Evolutionary conservation across 23 tunicate species (phyloP).

Genomic region (Styela clava): DNA sequence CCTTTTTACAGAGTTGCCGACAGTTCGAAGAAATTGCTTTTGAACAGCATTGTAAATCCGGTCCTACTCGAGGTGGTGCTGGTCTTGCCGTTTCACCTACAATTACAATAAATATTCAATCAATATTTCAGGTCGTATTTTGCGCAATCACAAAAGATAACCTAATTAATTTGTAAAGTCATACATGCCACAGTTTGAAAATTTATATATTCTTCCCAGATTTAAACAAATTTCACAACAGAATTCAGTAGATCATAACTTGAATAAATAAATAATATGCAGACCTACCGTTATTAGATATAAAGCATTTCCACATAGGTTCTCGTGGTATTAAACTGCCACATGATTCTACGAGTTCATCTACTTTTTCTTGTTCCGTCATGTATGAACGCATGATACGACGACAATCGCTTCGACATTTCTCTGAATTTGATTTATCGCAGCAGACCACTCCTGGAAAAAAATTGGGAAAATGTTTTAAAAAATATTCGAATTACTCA

Average conservation of each 20-base stretch:
- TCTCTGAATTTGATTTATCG: conserved; percentile 25
- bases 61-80: conserved; percentile 14
- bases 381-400: conserved; percentile 34
- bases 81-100: conserved; percentile 4
- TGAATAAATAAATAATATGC: too few species aligned
- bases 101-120: too few species aligned
- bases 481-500: not conserved
- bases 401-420: conserved; percentile 44
- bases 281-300: conserved; percentile 4
- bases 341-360: conserved; percentile 35
- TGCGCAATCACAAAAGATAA: too few species aligned
- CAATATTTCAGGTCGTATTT: too few species aligned
- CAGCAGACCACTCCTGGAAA: conserved; percentile 62
- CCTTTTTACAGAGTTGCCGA: conserved; percentile 57
- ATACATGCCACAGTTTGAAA: too few species aligned
- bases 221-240: too few species aligned
- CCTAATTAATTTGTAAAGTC: too few species aligned
- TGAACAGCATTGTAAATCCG: conserved; percentile 58
- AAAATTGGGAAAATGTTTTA: not conserved
- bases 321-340: conserved; percentile 54
- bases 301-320: conserved; percentile 84
- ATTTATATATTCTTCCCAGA: too few species aligned
- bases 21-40: conserved; percentile 49
- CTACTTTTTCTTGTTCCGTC: conserved; percentile 25
- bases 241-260: too few species aligned